Percentiles rank a stretch among this genome's conserved stretches.
phyloP scores from a whole-genome alignment of 1,140 invertebrate species.

The Drosophila persimilis region DNA sequence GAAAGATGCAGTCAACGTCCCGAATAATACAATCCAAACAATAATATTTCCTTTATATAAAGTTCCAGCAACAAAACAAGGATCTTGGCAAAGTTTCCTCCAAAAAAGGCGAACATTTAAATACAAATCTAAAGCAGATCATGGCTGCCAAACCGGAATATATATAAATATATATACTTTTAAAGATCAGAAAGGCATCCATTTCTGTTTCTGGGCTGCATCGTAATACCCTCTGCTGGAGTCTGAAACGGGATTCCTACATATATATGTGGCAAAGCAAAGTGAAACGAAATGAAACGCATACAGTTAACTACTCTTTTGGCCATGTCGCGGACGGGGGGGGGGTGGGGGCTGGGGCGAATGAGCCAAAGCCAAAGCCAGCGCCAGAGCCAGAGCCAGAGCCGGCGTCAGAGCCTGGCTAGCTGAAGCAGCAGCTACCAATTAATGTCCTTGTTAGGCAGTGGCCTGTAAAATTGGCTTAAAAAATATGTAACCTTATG shows the following conservation, averaged over 20 bases:
- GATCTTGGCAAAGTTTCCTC: too few species aligned
- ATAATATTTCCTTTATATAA: too few species aligned
- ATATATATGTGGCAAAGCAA: conserved; percentile 5
- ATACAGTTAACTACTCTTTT: conserved; percentile 73
- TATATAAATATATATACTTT: too few species aligned
- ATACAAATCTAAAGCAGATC: too few species aligned
- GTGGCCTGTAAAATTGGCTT: conserved; percentile 82
- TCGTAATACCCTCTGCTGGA: too few species aligned
- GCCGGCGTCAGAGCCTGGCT: conserved; percentile 9
- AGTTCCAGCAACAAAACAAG: too few species aligned
- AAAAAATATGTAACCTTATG: conserved; percentile 80
- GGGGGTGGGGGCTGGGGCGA: conserved; percentile 26
- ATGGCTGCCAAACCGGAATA: too few species aligned
- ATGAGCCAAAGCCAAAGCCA: conserved; percentile 10
- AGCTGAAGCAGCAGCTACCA: conserved; percentile 61
- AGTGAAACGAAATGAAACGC: conserved; percentile 46
- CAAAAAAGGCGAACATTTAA: too few species aligned
- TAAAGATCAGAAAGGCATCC: too few species aligned
- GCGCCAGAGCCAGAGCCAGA: conserved; percentile 17
- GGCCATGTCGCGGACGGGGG: conserved; percentile 50
- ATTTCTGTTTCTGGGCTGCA: too few species aligned
- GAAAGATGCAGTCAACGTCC: too few species aligned
- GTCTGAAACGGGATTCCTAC: not conserved
- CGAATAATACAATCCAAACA: too few species aligned
- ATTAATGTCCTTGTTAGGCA: conserved; percentile 82